phyloP scores from a whole-genome alignment of 2,888 invertebrate genomes.

The Netelia melanura region DNA sequence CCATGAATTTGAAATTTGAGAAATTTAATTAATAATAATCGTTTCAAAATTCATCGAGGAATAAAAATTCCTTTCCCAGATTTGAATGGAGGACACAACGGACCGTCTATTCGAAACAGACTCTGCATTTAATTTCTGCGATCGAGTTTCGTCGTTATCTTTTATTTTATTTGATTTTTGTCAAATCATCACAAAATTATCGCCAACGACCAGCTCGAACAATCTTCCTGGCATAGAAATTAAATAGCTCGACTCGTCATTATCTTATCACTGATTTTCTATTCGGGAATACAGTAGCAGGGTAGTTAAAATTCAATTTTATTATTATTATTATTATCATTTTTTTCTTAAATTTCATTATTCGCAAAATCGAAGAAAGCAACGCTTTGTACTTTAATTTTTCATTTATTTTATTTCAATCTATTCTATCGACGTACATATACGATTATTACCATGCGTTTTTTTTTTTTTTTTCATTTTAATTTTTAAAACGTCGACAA shows the following conservation, averaged over 20 bases:
- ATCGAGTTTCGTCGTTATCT: not conserved
- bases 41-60: not conserved
- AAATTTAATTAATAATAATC: too few species aligned
- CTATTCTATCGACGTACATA: slow-evolving; percentile 38
- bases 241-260: not conserved
- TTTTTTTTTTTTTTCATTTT: not conserved
- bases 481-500: not conserved
- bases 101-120: slow-evolving; percentile 26
- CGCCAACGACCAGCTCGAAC: not conserved
- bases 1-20: too few species aligned
- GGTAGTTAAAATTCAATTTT: not conserved
- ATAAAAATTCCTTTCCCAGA: not conserved
- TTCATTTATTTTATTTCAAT: slow-evolving; percentile 40
- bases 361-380: not conserved
- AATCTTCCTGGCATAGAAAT: slow-evolving; percentile 1
- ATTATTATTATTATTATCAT: not conserved
- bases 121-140: slow-evolving; percentile 7
- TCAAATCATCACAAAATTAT: not conserved
- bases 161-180: not conserved
- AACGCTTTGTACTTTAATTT: slow-evolving; percentile 6
- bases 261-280: slow-evolving; percentile 17
- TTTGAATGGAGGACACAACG: not conserved
- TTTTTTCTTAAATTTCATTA: not conserved
- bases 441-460: not conserved
- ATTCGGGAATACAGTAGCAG: not conserved